A percentile compares a stretch with the other conserved stretches of the same genome.
Evolutionary conservation across 2,797 vertebrate species (phyloP).

Genomic region (Pogonophryne albipinna): DNA sequence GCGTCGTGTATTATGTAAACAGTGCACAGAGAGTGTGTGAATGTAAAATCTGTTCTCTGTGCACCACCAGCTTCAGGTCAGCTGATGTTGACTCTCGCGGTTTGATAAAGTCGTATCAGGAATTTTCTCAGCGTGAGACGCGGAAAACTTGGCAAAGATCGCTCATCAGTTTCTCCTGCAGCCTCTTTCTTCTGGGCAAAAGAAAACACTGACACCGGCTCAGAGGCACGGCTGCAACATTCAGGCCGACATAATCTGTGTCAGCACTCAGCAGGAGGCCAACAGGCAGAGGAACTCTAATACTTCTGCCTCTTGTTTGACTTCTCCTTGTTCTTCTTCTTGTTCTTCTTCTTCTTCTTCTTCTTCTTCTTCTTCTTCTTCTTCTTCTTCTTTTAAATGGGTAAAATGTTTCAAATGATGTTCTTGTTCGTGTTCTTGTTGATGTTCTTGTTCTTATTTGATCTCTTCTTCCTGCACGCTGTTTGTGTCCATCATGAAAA

Average conservation of each 20-base stretch:
- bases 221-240: not conserved
- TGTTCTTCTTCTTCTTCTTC: not conserved
- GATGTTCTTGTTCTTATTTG: too few relatives aligned
- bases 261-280: slow-evolving; percentile 19
- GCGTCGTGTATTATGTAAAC: not conserved
- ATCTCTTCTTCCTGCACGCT: too few relatives aligned
- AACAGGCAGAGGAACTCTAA: not conserved
- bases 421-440: too few relatives aligned
- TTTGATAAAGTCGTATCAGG: slow-evolving; percentile 33
- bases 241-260: slow-evolving; percentile 9
- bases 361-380: not conserved
- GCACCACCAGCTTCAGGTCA: slow-evolving; percentile 17
- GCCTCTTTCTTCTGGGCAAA: not conserved
- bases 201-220: not conserved
- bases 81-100: slow-evolving; percentile 35
- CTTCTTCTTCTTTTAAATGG: too few relatives aligned
- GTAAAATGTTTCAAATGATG: too few relatives aligned
- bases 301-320: not conserved
- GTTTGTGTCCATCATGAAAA: too few relatives aligned
- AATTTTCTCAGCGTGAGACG: slow-evolving; percentile 25
- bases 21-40: not conserved
- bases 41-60: not conserved
- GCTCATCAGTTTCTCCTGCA: not conserved
- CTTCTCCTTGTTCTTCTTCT: too few relatives aligned
- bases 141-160: slow-evolving; percentile 19